Conservation (phyloP, 2,888 invertebrate species). For the Drosophila borborema region DNA sequence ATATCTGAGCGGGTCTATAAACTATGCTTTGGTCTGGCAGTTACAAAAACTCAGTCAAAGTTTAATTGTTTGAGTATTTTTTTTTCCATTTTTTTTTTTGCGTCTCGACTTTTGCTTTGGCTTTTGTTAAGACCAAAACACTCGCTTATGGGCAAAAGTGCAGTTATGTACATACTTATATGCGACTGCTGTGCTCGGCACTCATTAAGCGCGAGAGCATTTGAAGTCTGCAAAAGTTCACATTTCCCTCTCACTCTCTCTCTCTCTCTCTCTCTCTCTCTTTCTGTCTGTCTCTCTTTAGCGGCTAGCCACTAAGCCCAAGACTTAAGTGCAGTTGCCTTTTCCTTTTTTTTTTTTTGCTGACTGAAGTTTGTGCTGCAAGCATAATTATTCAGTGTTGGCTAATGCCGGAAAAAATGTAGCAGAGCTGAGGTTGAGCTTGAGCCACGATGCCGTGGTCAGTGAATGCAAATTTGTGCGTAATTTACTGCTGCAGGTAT, state of each 20-base stretch:
- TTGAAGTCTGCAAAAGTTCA: slow-evolving; percentile 8
- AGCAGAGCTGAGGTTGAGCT: slow-evolving; percentile 3
- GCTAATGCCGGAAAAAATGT: slow-evolving; percentile 21
- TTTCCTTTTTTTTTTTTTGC: slow-evolving; percentile 33
- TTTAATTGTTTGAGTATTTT: slow-evolving; percentile 72
- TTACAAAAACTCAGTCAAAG: slow-evolving; percentile 66
- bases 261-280: background rate
- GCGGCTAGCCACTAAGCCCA: slow-evolving; percentile 43
- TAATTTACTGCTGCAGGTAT: slow-evolving; percentile 42
- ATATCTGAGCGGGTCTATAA: slow-evolving; percentile 45
- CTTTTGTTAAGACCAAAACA: slow-evolving; percentile 34
- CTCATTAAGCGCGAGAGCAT: slow-evolving; percentile 39
- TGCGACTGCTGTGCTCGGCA: slow-evolving; percentile 32
- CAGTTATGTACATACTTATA: slow-evolving; percentile 13
- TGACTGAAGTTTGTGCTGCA: slow-evolving; percentile 9
- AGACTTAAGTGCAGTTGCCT: slow-evolving; percentile 67
- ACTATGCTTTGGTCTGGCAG: slow-evolving; percentile 64
- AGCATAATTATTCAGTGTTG: slow-evolving; percentile 49
- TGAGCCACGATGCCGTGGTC: slow-evolving; percentile 5
- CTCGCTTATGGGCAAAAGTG: slow-evolving; percentile 14
- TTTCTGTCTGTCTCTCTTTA: background rate
- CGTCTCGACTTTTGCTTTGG: slow-evolving; percentile 51
- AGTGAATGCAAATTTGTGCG: slow-evolving; percentile 40
- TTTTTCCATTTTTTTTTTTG: slow-evolving; percentile 11
- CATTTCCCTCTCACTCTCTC: background rate